Conservation (phyloP, 2,113 vertebrate genomes). For the Onychostoma macrolepis region DNA sequence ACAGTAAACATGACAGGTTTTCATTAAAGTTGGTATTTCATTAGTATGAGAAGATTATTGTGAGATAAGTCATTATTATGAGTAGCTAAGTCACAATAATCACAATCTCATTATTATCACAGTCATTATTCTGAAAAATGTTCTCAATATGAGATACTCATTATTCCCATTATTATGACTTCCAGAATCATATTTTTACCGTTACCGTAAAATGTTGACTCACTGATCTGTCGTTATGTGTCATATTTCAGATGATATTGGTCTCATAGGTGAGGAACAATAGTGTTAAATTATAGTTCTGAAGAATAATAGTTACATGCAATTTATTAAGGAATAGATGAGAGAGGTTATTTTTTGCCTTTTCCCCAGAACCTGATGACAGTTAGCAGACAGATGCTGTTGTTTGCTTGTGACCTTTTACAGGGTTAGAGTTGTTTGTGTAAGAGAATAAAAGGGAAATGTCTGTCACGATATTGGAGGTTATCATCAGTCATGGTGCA, state of each 20-base stretch:
- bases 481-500: not conserved
- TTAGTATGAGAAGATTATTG: no score
- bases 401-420: conserved; percentile 2
- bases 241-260: not conserved
- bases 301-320: not conserved
- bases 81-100: no score
- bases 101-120: not conserved
- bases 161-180: not conserved
- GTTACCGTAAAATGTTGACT: no score
- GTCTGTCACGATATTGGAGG: not conserved
- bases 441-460: not conserved
- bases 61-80: no score
- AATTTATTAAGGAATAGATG: not conserved
- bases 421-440: not conserved
- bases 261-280: not conserved
- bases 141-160: not conserved
- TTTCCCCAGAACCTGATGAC: not conserved
- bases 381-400: not conserved
- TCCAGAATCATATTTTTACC: no score
- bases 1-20: no score
- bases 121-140: not conserved
- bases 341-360: not conserved
- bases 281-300: not conserved
- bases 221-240: not conserved
- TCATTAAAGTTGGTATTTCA: no score